phyloP scores from a whole-genome alignment of 2,113 vertebrate genomes.

The Genyomyrus donnyi region DNA sequence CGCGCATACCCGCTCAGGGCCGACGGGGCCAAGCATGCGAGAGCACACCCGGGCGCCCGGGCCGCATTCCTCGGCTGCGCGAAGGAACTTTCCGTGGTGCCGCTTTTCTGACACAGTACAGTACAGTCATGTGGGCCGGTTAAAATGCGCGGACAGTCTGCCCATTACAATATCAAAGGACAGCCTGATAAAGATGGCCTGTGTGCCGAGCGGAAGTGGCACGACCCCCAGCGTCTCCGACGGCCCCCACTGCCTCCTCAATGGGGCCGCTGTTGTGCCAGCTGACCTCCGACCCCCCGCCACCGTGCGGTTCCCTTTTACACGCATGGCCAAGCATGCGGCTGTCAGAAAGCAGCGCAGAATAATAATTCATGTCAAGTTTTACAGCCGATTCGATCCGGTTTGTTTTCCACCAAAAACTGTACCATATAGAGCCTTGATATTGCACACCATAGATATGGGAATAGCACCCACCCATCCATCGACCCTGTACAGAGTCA shows the following conservation, averaged over 20 bases:
- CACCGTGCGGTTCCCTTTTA: constrained; percentile 37
- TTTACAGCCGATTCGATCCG: constrained; percentile 20
- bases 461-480: neutral
- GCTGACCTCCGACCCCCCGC: constrained; percentile 31
- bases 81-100: constrained; percentile 2
- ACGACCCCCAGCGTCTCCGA: constrained; percentile 35
- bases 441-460: neutral
- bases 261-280: constrained; percentile 39
- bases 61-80: constrained; percentile 3
- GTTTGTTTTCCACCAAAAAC: constrained; percentile 7
- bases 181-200: constrained; percentile 40
- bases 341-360: constrained; percentile 25
- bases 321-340: constrained; percentile 36
- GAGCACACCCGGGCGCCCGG: neutral
- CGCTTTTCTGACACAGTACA: constrained; percentile 24
- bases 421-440: neutral
- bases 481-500: neutral
- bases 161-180: constrained; percentile 43
- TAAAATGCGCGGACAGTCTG: constrained; percentile 35
- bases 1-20: neutral
- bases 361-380: constrained; percentile 33
- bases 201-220: constrained; percentile 42
- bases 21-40: neutral
- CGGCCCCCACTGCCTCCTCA: constrained; percentile 31
- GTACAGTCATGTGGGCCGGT: constrained; percentile 26